phyloP scores from a whole-genome alignment of 1,140 invertebrate genomes.

The Lerema accius region DNA sequence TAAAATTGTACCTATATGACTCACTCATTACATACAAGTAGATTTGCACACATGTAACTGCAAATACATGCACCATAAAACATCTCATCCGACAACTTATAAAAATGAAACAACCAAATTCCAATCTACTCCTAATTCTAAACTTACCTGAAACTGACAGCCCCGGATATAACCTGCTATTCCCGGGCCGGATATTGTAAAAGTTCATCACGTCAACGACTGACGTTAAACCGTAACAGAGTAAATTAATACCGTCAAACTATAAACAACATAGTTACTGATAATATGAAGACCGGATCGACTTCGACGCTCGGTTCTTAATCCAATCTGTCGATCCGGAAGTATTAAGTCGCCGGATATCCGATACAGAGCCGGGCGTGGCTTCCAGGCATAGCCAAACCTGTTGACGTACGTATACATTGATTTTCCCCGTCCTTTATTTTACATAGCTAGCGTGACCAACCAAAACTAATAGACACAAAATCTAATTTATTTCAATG shows the following conservation, averaged over 20 bases:
- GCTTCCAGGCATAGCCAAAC: no score
- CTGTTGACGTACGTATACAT: no score
- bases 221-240: not conserved
- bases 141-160: not conserved
- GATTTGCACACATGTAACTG: no score
- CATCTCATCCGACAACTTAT: no score
- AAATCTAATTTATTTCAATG: no score
- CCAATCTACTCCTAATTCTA: not conserved
- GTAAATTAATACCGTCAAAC: constrained; percentile 7
- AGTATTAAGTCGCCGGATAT: constrained; percentile 28
- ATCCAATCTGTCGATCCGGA: constrained; percentile 26
- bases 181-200: constrained; percentile 4
- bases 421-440: no score
- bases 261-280: constrained; percentile 1
- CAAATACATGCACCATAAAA: no score
- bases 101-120: no score
- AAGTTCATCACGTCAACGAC: not conserved
- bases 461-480: no score
- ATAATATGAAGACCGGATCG: not conserved
- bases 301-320: constrained; percentile 11
- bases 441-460: no score
- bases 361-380: not conserved
- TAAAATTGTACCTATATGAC: no score
- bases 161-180: not conserved
- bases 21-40: no score